These are phyloP conservation scores for Coecobrya sp. DNA, from an alignment of 2,888 invertebrate species.

Conservation along the genomic window DNA sequence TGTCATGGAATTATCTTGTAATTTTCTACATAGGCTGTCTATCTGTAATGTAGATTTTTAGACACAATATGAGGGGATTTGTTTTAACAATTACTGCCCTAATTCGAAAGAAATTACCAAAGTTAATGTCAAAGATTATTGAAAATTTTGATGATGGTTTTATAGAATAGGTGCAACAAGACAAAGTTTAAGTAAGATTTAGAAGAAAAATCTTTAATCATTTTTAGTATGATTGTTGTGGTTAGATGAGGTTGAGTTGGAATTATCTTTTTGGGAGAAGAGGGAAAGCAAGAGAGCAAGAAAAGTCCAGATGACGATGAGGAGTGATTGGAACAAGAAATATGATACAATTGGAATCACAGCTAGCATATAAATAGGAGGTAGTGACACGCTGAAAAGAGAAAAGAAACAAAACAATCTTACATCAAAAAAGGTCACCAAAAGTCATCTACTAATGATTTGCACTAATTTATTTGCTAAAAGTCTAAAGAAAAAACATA, in stretches of 20 bases:
- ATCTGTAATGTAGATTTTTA: background rate
- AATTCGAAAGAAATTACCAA: too few relatives aligned
- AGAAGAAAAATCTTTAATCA: too few relatives aligned
- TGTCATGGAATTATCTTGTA: background rate
- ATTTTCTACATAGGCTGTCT: background rate
- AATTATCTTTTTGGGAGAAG: slow-evolving; percentile 67
- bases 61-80: background rate
- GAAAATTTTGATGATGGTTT: too few relatives aligned
- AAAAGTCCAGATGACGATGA: slow-evolving; percentile 85
- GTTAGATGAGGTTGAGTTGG: slow-evolving; percentile 31
- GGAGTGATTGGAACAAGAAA: slow-evolving; percentile 85
- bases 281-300: slow-evolving; percentile 83
- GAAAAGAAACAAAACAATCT: slow-evolving; percentile 73
- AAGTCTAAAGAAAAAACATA: too few relatives aligned
- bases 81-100: background rate
- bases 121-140: too few relatives aligned
- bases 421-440: slow-evolving; percentile 3
- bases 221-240: slow-evolving; percentile 53
- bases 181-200: too few relatives aligned
- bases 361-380: slow-evolving; percentile 84
- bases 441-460: too few relatives aligned
- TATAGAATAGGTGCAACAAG: too few relatives aligned
- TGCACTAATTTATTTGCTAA: too few relatives aligned
- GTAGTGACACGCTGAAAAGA: slow-evolving; percentile 85
- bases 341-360: slow-evolving; percentile 84